A percentile compares a stretch with the other conserved stretches of the same genome.
phyloP scores from a whole-genome alignment of 2,888 invertebrate species.

The Auanema sp. region DNA sequence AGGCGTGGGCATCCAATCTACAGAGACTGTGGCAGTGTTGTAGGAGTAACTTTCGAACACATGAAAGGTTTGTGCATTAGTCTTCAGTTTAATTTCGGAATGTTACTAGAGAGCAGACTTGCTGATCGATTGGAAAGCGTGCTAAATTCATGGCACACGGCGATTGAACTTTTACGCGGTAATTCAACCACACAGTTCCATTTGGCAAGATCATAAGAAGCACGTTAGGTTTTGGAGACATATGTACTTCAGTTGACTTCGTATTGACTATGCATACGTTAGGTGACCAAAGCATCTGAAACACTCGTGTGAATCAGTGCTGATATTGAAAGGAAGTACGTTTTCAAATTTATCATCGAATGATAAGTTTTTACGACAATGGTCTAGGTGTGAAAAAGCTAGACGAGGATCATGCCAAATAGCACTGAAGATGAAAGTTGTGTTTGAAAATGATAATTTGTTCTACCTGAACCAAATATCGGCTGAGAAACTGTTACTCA shows the following conservation, averaged over 20 bases:
- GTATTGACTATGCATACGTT: constrained; percentile 61
- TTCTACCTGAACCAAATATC: constrained; percentile 59
- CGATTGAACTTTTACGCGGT: constrained; percentile 56
- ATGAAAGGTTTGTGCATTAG: not conserved
- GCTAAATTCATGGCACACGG: constrained; percentile 57
- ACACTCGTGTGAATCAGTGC: not conserved
- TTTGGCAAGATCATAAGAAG: constrained; percentile 58
- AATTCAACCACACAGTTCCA: constrained; percentile 61
- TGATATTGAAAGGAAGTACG: constrained; percentile 22
- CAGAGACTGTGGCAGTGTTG: constrained; percentile 59
- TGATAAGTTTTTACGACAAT: constrained; percentile 53
- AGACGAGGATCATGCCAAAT: constrained; percentile 59
- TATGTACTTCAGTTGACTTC: constrained; percentile 49
- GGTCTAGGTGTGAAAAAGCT: constrained; percentile 52
- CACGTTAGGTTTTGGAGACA: constrained; percentile 59
- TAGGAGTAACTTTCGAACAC: constrained; percentile 58
- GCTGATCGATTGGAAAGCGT: constrained; percentile 57
- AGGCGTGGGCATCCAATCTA: constrained; percentile 55
- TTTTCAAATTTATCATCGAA: constrained; percentile 61
- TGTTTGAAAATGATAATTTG: not conserved
- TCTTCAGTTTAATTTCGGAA: not conserved
- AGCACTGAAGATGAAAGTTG: constrained; percentile 26
- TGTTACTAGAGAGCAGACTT: constrained; percentile 27
- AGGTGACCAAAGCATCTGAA: constrained; percentile 58
- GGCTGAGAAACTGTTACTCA: constrained; percentile 57